Conservation (phyloP, 2,888 invertebrate genomes). For the Drosophila helvetica region DNA sequence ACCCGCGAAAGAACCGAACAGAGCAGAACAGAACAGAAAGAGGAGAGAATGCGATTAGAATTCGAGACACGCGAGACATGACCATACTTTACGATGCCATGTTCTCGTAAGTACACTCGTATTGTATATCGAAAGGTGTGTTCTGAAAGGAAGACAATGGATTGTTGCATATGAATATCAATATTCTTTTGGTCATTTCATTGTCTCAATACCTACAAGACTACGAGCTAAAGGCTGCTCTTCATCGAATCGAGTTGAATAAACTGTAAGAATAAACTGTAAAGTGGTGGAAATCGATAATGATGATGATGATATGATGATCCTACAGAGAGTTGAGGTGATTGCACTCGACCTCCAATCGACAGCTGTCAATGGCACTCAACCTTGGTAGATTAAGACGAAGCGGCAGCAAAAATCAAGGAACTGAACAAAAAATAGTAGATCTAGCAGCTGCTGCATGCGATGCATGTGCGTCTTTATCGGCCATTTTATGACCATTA, state of each 20-base stretch:
- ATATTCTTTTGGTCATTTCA: slow-evolving; percentile 50
- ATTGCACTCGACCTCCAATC: slow-evolving; percentile 42
- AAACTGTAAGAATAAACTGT: slow-evolving; percentile 37
- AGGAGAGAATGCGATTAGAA: slow-evolving; percentile 5
- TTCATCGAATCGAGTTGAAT: slow-evolving; percentile 39
- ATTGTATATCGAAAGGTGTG: slow-evolving; percentile 28
- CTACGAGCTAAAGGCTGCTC: not conserved
- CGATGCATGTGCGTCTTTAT: slow-evolving; percentile 45
- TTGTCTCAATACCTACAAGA: slow-evolving; percentile 16
- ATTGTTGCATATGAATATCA: slow-evolving; percentile 43
- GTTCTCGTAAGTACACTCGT: slow-evolving; percentile 20
- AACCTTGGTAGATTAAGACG: slow-evolving; percentile 49
- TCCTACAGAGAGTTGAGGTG: slow-evolving; percentile 24
- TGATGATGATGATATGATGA: slow-evolving; percentile 6
- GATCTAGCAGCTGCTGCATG: slow-evolving; percentile 30
- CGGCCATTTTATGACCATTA: slow-evolving; percentile 17
- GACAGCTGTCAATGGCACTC: slow-evolving; percentile 25
- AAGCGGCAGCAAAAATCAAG: not conserved
- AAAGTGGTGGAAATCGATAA: slow-evolving; percentile 13
- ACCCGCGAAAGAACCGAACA: slow-evolving; percentile 11
- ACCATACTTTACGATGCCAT: slow-evolving; percentile 27
- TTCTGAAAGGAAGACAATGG: slow-evolving; percentile 29
- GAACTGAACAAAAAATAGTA: slow-evolving; percentile 30
- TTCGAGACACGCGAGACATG: slow-evolving; percentile 30
- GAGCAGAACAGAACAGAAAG: not conserved